Base-by-base conservation (phyloP, 2,888 invertebrate genomes). In the Deilephila porcellus region DNA sequence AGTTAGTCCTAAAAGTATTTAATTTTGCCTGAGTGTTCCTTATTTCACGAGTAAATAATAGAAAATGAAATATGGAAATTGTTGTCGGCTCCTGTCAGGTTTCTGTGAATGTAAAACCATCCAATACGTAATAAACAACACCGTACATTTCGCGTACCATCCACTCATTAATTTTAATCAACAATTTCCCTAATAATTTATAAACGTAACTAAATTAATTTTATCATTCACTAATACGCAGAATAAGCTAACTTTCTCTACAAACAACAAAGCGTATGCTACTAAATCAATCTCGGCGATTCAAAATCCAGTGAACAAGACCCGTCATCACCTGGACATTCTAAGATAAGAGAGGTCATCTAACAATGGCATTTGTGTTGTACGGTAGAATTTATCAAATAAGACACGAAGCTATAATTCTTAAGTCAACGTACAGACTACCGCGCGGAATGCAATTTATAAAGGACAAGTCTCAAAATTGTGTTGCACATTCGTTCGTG, bases 401-500 rank as follows among this genome's bases (percentile, higher is more conserved):
- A 84, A 80, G 89, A 91, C 89, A 83, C 82, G 81, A 82, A 82
- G 87, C 90, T 79, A 92, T 93, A 93, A 88, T 83, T 93, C 90
- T 90, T 83, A 32, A 62, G 75, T 77, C 82, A 82, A 81, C 79
- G 84, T 82, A 81, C 85, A 86, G 85, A 83, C 83, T 80, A 82
- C 88, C 88, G 78, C 85, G 82, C 83, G 89, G 91, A 91, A 93
- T 93, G 91, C 87, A 86, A 91, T 93, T 91, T 91, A 85, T 91
- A 89, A 86, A 83, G 86, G 87, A 87, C 88, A 83, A 88, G 86
- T 88, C 86, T 88, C 85, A 84, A 90, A 91, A 91, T 91, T 90
- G 70, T 86, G 86, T 83, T 86, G 81, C 83, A 84, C 86, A 83
- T 79, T 83, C 81, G 76, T 75, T 81, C 81, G 87, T 85, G 86